These are phyloP conservation scores for Dendrolimus pini DNA, from an alignment of 2,888 invertebrate genomes.

Conservation along the genomic window DNA sequence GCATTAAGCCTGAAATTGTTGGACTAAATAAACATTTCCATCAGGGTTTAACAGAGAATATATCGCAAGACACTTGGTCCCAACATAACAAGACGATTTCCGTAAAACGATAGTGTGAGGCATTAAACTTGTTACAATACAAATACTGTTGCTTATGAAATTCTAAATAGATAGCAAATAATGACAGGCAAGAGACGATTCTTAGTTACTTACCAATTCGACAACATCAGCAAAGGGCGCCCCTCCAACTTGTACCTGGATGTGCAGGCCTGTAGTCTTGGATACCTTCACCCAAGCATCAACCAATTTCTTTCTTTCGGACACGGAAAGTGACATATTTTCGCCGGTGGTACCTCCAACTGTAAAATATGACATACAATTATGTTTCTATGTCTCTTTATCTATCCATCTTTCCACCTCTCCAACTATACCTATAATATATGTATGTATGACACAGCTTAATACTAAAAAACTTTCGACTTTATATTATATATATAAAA, in stretches of 20 bases:
- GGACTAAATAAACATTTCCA: too few relatives aligned
- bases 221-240: slow-evolving; percentile 82
- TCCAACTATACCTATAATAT: not conserved
- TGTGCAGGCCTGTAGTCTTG: slow-evolving; percentile 75
- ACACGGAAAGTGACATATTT: slow-evolving; percentile 81
- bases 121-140: too few relatives aligned
- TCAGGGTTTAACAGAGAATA: too few relatives aligned
- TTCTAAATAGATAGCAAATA: too few relatives aligned
- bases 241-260: slow-evolving; percentile 88
- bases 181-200: too few relatives aligned
- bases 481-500: too few relatives aligned
- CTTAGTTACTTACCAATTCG: slow-evolving; percentile 71
- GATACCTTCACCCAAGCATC: slow-evolving; percentile 82
- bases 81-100: too few relatives aligned
- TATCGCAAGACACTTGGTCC: too few relatives aligned
- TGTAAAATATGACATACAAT: slow-evolving; percentile 32
- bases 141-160: too few relatives aligned
- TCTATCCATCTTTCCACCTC: not conserved
- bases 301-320: slow-evolving; percentile 82
- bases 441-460: slow-evolving; percentile 1
- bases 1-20: too few relatives aligned
- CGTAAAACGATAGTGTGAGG: too few relatives aligned
- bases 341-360: slow-evolving; percentile 92
- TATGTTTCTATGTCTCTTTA: not conserved
- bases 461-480: not conserved